phyloP scores from a whole-genome alignment of 1,140 invertebrate genomes.

The Reticulitermes speratus region DNA sequence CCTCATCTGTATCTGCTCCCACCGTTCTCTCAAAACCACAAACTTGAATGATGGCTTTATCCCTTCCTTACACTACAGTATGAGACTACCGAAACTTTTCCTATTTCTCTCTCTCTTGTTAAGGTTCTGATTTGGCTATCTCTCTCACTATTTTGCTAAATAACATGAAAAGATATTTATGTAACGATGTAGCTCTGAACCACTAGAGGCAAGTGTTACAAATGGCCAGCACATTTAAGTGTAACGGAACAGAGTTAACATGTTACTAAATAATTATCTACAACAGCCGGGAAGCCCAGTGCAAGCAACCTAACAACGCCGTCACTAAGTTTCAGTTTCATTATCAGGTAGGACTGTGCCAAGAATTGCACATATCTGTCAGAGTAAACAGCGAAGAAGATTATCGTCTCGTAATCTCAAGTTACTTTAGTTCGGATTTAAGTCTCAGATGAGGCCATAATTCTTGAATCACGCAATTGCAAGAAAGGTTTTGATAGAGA shows the following conservation, averaged over 20 bases:
- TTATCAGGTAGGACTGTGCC: not conserved
- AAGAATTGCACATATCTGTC: not conserved
- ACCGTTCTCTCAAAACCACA: not conserved
- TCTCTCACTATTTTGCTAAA: not conserved
- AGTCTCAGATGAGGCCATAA: too few species aligned
- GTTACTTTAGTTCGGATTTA: too few species aligned
- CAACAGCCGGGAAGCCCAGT: not conserved
- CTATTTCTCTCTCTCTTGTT: not conserved
- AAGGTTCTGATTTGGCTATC: not conserved
- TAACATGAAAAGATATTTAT: not conserved
- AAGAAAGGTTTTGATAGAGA: too few species aligned
- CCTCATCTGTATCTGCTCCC: not conserved
- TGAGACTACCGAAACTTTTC: not conserved
- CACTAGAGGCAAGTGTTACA: not conserved
- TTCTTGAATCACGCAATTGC: too few species aligned
- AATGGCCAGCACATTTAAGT: constrained; percentile 2
- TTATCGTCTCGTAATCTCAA: too few species aligned
- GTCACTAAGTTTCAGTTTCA: not conserved
- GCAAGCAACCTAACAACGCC: not conserved
- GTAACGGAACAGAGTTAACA: not conserved
- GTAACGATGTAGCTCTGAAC: not conserved
- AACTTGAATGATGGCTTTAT: constrained; percentile 1
- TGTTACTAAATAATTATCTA: constrained; percentile 16
- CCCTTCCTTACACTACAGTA: not conserved
- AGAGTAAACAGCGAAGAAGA: not conserved